Conservation (phyloP, 2,113 vertebrate genomes). For the Bettongia penicillata region DNA sequence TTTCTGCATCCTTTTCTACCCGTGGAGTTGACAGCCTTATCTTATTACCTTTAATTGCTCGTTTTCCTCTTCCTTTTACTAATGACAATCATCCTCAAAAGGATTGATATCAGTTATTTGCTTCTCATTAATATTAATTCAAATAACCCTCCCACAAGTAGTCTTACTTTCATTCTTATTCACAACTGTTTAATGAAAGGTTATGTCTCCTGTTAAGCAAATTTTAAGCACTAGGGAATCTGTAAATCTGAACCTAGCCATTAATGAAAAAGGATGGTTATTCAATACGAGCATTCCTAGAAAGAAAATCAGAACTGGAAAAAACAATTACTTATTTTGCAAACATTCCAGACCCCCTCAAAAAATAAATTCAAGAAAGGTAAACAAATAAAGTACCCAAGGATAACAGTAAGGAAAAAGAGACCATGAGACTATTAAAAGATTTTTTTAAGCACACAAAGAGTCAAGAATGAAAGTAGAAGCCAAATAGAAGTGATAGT, state of each 20-base stretch:
- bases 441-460: not conserved
- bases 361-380: not conserved
- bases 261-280: not conserved
- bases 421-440: not conserved
- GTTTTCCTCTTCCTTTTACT: not conserved
- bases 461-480: not conserved
- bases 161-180: conserved; percentile 30
- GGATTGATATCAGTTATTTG: not conserved
- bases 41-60: not conserved
- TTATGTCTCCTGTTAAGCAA: not conserved
- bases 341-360: not conserved
- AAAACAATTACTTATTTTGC: not conserved
- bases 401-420: not conserved
- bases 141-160: not conserved
- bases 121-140: not conserved
- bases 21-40: not conserved
- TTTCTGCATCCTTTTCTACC: not conserved
- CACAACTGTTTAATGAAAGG: not conserved
- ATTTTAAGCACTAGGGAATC: conserved; percentile 1
- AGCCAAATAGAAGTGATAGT: not conserved
- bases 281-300: not conserved
- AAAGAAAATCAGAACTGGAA: not conserved
- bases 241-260: not conserved
- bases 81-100: not conserved
- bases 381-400: not conserved